Conservation (phyloP, 2,888 invertebrate species). For the Coenonympha arcania region DNA sequence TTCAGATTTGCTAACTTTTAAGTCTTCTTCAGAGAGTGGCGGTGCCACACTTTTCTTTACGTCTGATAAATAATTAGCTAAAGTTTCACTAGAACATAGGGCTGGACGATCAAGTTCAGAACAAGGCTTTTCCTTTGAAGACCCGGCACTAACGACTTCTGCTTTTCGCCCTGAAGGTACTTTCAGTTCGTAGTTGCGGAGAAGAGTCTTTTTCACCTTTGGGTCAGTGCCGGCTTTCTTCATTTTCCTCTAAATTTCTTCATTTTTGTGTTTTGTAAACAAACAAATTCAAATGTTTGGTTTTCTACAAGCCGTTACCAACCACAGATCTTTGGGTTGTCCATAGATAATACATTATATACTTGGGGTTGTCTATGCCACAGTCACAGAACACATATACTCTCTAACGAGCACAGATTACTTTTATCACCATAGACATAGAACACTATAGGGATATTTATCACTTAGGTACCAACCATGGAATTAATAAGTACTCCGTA, state of each 20-base stretch:
- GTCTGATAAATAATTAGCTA: constrained; percentile 54
- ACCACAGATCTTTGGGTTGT: too few species aligned
- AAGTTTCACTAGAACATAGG: constrained; percentile 55
- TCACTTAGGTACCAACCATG: too few species aligned
- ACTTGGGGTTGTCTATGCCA: too few species aligned
- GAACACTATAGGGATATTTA: too few species aligned
- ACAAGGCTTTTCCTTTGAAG: constrained; percentile 30
- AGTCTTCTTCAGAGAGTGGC: constrained; percentile 36
- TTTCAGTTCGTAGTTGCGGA: constrained; percentile 54
- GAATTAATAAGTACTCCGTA: too few species aligned
- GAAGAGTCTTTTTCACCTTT: constrained; percentile 59
- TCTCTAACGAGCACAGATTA: too few species aligned
- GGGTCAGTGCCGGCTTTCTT: constrained; percentile 46
- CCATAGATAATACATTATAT: too few species aligned
- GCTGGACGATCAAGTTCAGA: constrained; percentile 44
- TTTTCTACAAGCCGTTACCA: too few species aligned
- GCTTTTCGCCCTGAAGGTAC: constrained; percentile 34
- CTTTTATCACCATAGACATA: too few species aligned
- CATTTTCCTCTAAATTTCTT: constrained; percentile 34
- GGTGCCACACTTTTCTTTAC: constrained; percentile 37
- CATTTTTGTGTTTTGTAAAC: neutral
- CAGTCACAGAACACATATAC: too few species aligned
- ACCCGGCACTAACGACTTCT: constrained; percentile 39
- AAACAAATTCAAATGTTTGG: constrained; percentile 1
- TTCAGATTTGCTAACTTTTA: constrained; percentile 41